These are phyloP conservation scores for Thera obeliscata DNA, from an alignment of 2,888 invertebrate species.

Conservation along the genomic window DNA sequence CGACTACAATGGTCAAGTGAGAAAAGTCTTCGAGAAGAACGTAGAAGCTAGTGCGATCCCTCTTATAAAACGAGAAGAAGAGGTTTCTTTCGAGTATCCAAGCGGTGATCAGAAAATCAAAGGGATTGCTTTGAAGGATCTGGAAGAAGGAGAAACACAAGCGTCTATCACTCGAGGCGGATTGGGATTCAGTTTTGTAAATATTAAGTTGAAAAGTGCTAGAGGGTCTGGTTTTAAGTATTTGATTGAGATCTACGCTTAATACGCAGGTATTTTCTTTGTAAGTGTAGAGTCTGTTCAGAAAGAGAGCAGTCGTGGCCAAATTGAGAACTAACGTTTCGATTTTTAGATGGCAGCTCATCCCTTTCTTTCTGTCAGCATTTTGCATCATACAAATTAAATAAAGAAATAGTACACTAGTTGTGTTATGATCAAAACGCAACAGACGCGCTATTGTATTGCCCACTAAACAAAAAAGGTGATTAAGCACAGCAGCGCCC, in stretches of 20 bases:
- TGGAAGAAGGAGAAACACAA: slow-evolving; percentile 69
- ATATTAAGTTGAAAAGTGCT: slow-evolving; percentile 75
- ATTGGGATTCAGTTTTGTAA: slow-evolving; percentile 66
- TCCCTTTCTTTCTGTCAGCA: no score
- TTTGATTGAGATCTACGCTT: slow-evolving; percentile 68
- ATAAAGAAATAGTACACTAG: no score
- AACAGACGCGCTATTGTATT: no score
- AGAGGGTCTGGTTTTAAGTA: slow-evolving; percentile 69
- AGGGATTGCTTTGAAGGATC: slow-evolving; percentile 73
- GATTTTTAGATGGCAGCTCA: no score
- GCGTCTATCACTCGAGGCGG: slow-evolving; percentile 74
- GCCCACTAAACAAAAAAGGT: no score
- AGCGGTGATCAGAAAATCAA: slow-evolving; percentile 67
- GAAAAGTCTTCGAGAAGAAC: slow-evolving; percentile 60
- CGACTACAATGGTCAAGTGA: slow-evolving; percentile 58
- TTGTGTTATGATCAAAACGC: no score
- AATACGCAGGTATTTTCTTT: not conserved
- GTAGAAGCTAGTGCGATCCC: slow-evolving; percentile 57
- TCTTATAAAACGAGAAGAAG: slow-evolving; percentile 62
- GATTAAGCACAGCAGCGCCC: no score
- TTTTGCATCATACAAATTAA: no score
- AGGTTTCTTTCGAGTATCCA: slow-evolving; percentile 62
- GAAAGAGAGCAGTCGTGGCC: no score
- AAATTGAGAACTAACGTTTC: no score
- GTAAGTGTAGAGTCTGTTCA: no score